Conservation (phyloP, 2,113 vertebrate species). For the Monopterus albus region DNA sequence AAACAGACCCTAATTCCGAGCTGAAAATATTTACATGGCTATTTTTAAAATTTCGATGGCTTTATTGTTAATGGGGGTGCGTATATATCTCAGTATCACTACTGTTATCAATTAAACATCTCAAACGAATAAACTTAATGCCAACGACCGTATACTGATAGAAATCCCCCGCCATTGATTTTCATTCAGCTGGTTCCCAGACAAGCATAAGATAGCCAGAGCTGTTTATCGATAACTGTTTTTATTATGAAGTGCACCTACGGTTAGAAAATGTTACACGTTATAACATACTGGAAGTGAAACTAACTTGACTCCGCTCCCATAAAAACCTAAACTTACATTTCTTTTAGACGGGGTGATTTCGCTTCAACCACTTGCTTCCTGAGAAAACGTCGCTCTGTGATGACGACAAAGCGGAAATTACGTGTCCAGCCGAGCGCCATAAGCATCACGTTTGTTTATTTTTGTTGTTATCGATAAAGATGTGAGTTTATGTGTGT, state of each 20-base stretch:
- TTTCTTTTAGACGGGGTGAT: constrained; percentile 27
- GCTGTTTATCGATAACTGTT: neutral
- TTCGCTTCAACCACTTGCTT: constrained; percentile 2
- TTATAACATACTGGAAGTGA: neutral
- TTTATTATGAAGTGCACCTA: accelerated
- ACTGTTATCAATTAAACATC: too few species aligned
- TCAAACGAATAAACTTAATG: neutral
- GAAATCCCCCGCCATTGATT: constrained; percentile 47
- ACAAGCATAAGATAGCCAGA: constrained; percentile 14
- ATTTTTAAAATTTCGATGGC: too few species aligned
- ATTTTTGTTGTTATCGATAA: constrained; percentile 25
- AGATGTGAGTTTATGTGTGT: neutral
- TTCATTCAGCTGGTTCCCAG: constrained; percentile 41
- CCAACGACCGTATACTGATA: too few species aligned
- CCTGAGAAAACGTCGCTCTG: constrained; percentile 32
- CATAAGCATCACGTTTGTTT: constrained; percentile 63
- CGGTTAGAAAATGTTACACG: neutral
- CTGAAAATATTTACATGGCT: too few species aligned
- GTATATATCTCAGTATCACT: too few species aligned
- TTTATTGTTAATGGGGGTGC: neutral
- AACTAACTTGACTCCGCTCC: accelerated
- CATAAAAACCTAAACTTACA: constrained; percentile 54
- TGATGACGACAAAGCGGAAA: constrained; percentile 60
- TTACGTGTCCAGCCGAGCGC: constrained; percentile 39
- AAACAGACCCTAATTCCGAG: neutral